These are phyloP conservation scores for Plusia festucae DNA, from an alignment of 2,888 invertebrate species.

Conservation along the genomic window DNA sequence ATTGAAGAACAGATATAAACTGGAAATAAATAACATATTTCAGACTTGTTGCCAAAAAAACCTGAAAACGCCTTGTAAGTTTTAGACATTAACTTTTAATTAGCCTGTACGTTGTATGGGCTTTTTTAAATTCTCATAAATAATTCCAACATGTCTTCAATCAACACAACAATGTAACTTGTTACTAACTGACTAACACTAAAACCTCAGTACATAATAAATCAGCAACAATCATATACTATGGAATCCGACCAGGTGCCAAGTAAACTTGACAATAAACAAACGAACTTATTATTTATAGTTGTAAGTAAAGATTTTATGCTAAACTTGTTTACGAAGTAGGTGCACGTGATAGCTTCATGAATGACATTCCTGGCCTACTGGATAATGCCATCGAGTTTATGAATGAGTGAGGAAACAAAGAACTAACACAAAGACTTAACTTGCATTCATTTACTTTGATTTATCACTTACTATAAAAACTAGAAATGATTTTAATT, in stretches of 20 bases:
- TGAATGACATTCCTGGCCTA: constrained; percentile 43
- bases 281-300: constrained; percentile 22
- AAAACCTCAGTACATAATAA: background rate
- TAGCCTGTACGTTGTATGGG: background rate
- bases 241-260: background rate
- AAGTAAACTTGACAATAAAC: constrained; percentile 10
- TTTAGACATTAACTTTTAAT: no score
- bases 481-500: background rate
- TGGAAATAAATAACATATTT: no score
- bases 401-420: constrained; percentile 49
- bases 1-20: no score
- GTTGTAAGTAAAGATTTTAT: constrained; percentile 29
- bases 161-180: background rate
- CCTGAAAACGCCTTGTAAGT: no score
- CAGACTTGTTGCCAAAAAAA: no score
- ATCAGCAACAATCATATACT: background rate
- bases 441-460: constrained; percentile 30
- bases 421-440: constrained; percentile 42
- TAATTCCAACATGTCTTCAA: background rate
- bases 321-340: constrained; percentile 41
- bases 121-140: background rate
- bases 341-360: constrained; percentile 38
- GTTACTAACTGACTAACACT: background rate
- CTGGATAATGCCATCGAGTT: constrained; percentile 27
- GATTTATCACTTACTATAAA: constrained; percentile 15